Conservation (phyloP, 2,797 vertebrate genomes). For the Crypturellus tataupa region DNA sequence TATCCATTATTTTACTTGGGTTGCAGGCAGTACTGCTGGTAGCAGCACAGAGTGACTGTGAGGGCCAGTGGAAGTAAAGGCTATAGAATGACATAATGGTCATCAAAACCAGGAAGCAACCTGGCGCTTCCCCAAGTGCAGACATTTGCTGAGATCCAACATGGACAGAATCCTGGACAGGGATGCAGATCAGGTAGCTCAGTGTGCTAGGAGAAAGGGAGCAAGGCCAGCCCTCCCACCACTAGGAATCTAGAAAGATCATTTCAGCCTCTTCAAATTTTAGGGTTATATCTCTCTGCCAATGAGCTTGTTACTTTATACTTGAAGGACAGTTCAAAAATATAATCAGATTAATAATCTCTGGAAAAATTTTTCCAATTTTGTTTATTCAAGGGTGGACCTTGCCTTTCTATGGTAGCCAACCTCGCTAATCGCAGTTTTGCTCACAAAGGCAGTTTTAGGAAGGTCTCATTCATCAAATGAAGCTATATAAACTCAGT, state of each 20-base stretch:
- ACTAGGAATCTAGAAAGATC: no score
- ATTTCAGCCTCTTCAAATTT: no score
- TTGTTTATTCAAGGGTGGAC: not conserved
- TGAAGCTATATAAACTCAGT: not conserved
- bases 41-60: not conserved
- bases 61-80: not conserved
- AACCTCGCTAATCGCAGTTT: not conserved
- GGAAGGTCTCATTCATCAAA: not conserved
- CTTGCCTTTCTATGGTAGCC: not conserved
- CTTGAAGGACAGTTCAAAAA: no score
- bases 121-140: not conserved
- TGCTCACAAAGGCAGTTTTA: not conserved
- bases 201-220: no score
- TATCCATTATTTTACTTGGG: not conserved
- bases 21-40: not conserved
- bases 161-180: not conserved
- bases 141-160: not conserved
- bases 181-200: no score
- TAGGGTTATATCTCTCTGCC: no score
- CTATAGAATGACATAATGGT: not conserved
- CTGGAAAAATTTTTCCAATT: no score
- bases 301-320: no score
- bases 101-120: not conserved
- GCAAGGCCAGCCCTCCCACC: no score
- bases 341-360: no score